These are phyloP conservation scores for Characodon lateralis DNA, from an alignment of 2,797 vertebrate genomes.

Conservation along the genomic window DNA sequence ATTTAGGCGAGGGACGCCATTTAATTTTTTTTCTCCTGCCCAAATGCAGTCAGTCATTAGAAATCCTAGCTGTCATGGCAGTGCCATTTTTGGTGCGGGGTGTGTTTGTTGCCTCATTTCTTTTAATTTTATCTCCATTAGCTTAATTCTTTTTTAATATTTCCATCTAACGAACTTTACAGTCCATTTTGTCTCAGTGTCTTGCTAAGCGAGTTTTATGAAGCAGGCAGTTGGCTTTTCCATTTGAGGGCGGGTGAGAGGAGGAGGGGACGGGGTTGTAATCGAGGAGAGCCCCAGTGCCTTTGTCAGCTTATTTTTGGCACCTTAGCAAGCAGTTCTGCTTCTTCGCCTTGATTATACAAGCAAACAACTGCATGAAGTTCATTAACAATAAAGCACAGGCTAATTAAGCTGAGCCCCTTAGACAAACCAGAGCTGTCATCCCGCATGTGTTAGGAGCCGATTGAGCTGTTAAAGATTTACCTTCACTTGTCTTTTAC, in stretches of 20 bases:
- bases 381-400: constrained; percentile 99
- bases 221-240: constrained; percentile 98
- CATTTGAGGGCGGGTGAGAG: constrained; percentile 67
- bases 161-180: constrained; percentile 99
- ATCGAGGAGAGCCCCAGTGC: constrained; percentile 81
- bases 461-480: constrained; percentile 92
- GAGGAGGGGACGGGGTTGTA: constrained; percentile 75
- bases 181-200: constrained; percentile 99
- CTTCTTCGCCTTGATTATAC: constrained; percentile 99
- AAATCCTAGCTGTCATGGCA: constrained; percentile 98
- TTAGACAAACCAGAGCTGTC: constrained; percentile 94
- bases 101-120: constrained; percentile 99
- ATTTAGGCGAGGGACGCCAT: constrained; percentile 98
- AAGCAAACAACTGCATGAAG: constrained; percentile 99
- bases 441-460: constrained; percentile 90
- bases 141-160: constrained; percentile 99
- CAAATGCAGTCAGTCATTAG: constrained; percentile 99
- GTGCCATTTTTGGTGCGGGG: constrained; percentile 99
- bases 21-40: constrained; percentile 88
- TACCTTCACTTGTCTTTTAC: constrained; percentile 69
- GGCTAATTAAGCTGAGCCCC: constrained; percentile 99
- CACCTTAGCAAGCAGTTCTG: constrained; percentile 99
- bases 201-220: constrained; percentile 99
- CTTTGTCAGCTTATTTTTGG: constrained; percentile 99
- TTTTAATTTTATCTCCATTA: constrained; percentile 99